phyloP scores from a whole-genome alignment of 2,888 invertebrate genomes.

The Cataglyphis cursor region DNA sequence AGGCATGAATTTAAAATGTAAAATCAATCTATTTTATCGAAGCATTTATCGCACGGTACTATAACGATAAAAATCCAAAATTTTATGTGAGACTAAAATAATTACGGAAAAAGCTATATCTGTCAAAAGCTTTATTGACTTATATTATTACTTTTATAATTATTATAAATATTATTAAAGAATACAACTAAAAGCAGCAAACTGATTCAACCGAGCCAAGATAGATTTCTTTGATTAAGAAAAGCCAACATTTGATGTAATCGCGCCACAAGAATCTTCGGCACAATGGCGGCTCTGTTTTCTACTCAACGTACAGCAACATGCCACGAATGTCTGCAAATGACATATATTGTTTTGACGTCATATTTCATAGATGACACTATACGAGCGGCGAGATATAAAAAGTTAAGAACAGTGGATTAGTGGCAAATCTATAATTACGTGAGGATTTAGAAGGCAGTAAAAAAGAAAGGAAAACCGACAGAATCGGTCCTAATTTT shows the following conservation, averaged over 20 bases:
- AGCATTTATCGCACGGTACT: not conserved
- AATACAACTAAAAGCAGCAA: not conserved
- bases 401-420: constrained; percentile 18
- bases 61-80: not conserved
- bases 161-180: not conserved
- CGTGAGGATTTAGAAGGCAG: not conserved
- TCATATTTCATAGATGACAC: constrained; percentile 27
- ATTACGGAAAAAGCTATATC: constrained; percentile 2
- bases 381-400: not conserved
- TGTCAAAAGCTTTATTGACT: not conserved
- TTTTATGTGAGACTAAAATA: not conserved
- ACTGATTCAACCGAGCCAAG: not conserved
- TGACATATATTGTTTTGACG: constrained; percentile 34
- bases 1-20: constrained; percentile 5
- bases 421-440: not conserved
- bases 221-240: not conserved
- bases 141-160: not conserved
- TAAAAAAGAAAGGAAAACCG: not conserved
- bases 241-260: constrained; percentile 22
- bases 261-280: not conserved
- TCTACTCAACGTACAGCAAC: not conserved
- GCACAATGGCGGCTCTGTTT: constrained; percentile 8
- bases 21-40: constrained; percentile 12
- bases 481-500: not conserved
- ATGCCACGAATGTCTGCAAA: not conserved